These are phyloP conservation scores for Silvanus unidentatus DNA, from an alignment of 2,888 invertebrate genomes.

Conservation along the genomic window DNA sequence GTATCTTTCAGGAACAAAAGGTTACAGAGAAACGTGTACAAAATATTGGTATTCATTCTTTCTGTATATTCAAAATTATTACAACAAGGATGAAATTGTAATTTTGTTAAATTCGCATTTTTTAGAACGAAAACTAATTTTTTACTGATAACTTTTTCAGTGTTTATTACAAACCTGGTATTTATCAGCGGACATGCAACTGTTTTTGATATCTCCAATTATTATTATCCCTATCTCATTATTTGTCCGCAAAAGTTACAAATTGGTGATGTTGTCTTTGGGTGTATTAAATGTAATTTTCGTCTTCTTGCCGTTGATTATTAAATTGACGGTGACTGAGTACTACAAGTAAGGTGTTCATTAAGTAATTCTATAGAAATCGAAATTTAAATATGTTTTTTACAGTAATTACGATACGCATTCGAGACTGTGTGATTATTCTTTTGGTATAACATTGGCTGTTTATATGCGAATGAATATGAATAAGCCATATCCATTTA, in stretches of 20 bases:
- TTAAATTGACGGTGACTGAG: not conserved
- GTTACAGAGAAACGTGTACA: constrained; percentile 27
- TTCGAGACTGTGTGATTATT: constrained; percentile 23
- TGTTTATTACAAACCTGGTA: constrained; percentile 41
- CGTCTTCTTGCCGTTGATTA: not conserved
- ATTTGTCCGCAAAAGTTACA: constrained; percentile 18
- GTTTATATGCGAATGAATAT: constrained; percentile 21
- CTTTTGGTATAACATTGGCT: constrained; percentile 24
- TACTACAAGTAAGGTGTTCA: not conserved
- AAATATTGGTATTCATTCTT: constrained; percentile 42
- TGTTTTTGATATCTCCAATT: constrained; percentile 37
- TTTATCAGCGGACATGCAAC: constrained; percentile 40
- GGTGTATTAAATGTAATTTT: not conserved
- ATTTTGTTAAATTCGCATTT: constrained; percentile 20
- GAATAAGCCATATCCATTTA: constrained; percentile 15
- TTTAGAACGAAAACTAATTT: not conserved
- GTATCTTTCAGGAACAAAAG: constrained; percentile 20
- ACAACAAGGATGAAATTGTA: constrained; percentile 23
- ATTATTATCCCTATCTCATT: constrained; percentile 32
- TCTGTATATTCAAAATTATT: constrained; percentile 45
- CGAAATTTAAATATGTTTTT: constrained; percentile 6
- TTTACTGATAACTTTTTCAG: constrained; percentile 23
- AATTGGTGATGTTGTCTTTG: constrained; percentile 20
- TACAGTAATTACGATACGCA: constrained; percentile 18
- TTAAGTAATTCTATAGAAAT: not conserved